phyloP scores from a whole-genome alignment of 2,888 invertebrate genomes.

The Cerceris rybyensis region DNA sequence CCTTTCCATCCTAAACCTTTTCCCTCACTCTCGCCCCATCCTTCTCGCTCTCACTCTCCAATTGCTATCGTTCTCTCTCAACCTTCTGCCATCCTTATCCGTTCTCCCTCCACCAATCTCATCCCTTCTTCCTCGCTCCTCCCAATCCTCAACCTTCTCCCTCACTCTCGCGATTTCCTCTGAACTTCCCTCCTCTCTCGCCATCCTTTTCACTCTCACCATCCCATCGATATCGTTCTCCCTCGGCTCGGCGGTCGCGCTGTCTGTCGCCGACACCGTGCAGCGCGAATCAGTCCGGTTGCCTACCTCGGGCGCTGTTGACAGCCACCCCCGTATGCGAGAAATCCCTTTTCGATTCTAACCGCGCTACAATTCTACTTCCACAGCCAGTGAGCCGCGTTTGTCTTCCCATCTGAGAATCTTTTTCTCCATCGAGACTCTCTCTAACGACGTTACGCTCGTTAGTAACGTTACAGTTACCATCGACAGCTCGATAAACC shows the following conservation, averaged over 20 bases:
- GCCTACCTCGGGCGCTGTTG: constrained; percentile 71
- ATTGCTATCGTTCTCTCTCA: not conserved
- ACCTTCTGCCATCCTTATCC: not conserved
- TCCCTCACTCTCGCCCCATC: not conserved
- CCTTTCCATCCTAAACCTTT: not conserved
- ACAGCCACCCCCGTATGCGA: constrained; percentile 55
- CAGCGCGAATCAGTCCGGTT: constrained; percentile 71
- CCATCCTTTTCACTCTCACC: constrained; percentile 20
- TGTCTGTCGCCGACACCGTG: constrained; percentile 65
- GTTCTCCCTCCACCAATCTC: constrained; percentile 1
- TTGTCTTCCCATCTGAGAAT: constrained; percentile 25
- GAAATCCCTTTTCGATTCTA: constrained; percentile 27
- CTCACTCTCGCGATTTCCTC: not conserved
- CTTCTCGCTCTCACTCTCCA: constrained; percentile 16
- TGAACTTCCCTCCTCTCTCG: not conserved
- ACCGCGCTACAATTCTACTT: constrained; percentile 22
- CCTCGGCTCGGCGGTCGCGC: constrained; percentile 35
- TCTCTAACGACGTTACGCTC: no score
- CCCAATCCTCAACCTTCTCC: no score
- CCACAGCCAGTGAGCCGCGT: constrained; percentile 5
- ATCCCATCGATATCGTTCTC: no score
- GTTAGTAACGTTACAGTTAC: no score
- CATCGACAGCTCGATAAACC: no score
- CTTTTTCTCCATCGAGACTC: not conserved
- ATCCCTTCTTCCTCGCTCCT: not conserved